phyloP scores from a whole-genome alignment of 1,140 invertebrate genomes.

The Spodoptera frugiperda region DNA sequence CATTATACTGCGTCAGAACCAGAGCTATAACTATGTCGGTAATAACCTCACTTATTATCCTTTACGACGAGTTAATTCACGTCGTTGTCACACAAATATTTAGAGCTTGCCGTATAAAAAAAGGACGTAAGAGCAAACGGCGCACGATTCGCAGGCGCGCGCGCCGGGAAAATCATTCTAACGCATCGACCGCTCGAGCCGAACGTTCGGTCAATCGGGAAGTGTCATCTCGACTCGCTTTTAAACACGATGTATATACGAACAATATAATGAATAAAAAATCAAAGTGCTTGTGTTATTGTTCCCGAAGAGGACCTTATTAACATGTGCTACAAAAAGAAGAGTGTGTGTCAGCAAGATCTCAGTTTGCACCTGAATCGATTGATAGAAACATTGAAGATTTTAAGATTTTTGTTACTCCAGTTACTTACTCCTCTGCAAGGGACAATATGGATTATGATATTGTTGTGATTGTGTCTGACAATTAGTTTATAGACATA shows the following conservation, averaged over 20 bases:
- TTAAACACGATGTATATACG: constrained; percentile 44
- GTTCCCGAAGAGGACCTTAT: constrained; percentile 54
- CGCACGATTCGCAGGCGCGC: constrained; percentile 71
- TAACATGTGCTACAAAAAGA: constrained; percentile 58
- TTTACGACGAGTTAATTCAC: constrained; percentile 82
- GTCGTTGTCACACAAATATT: constrained; percentile 78
- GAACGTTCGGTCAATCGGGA: constrained; percentile 73
- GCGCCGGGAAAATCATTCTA: constrained; percentile 80
- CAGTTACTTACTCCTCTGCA: constrained; percentile 55
- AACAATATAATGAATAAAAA: constrained; percentile 38
- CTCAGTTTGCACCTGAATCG: constrained; percentile 52
- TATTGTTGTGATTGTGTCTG: constrained; percentile 54
- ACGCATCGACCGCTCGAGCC: constrained; percentile 68
- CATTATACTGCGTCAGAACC: constrained; percentile 69
- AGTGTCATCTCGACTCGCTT: constrained; percentile 61
- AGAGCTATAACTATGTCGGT: constrained; percentile 69
- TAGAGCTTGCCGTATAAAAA: constrained; percentile 82
- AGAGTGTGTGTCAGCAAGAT: constrained; percentile 49
- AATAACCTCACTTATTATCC: constrained; percentile 85
- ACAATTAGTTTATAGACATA: constrained; percentile 33
- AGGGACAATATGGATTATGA: constrained; percentile 67
- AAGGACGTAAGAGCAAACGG: constrained; percentile 70
- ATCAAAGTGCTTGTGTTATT: constrained; percentile 35
- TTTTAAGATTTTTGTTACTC: constrained; percentile 57
- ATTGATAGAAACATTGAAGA: constrained; percentile 59